Conservation (phyloP, 37 sponge, comb jelly and placozoan species). For the Eunapius fragilis region DNA sequence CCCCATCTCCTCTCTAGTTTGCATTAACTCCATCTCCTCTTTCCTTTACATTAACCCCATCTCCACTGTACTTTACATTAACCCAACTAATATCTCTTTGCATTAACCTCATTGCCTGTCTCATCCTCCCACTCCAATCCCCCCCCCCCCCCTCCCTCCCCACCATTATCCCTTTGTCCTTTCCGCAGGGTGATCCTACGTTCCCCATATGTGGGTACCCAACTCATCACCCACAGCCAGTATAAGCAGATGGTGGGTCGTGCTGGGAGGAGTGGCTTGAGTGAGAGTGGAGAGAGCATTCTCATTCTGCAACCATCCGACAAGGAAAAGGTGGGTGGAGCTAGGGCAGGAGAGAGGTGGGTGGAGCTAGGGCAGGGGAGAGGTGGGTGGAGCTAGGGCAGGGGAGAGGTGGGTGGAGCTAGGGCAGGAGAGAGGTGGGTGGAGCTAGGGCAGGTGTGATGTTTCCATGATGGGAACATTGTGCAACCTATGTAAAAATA, state of each 20-base stretch:
- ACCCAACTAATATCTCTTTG: neutral
- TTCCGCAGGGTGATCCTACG: slow-evolving; percentile 85
- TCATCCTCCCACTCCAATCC: neutral
- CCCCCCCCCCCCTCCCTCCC: neutral
- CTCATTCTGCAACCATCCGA: slow-evolving; percentile 60
- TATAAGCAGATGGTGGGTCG: slow-evolving; percentile 97
- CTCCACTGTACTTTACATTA: neutral
- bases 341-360: neutral
- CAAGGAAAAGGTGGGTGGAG: slow-evolving; percentile 48
- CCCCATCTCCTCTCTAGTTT: neutral
- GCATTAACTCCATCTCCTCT: neutral
- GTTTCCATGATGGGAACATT: no score
- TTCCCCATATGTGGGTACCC: slow-evolving; percentile 80
- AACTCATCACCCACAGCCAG: slow-evolving; percentile 74
- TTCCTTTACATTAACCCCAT: neutral
- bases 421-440: no score
- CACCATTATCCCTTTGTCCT: neutral
- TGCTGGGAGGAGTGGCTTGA: slow-evolving; percentile 92
- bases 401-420: no score
- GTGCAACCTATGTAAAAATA: no score
- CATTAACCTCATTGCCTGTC: neutral
- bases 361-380: no score
- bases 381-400: no score
- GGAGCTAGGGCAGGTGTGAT: no score
- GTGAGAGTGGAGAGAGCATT: slow-evolving; percentile 81